These are phyloP conservation scores for Harlomillsia oculata DNA, from an alignment of 1,140 invertebrate genomes.

Conservation along the genomic window DNA sequence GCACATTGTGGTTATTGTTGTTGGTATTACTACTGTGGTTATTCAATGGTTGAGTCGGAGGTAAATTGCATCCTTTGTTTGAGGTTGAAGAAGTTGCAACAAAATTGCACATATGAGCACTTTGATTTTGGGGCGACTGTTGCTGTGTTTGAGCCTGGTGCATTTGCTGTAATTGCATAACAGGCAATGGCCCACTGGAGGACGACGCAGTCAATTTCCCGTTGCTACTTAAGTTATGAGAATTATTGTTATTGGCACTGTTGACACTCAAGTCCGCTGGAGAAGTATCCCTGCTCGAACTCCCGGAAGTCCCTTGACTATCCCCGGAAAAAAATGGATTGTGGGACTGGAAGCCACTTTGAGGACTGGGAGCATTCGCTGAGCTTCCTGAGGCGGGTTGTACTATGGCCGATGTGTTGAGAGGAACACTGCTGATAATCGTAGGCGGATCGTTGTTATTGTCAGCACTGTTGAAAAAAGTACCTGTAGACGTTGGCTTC, in stretches of 20 bases:
- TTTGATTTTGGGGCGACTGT: slow-evolving; percentile 38
- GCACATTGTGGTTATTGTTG: slow-evolving; percentile 13
- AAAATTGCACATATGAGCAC: slow-evolving; percentile 27
- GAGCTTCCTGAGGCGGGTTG: neutral
- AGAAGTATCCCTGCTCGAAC: neutral
- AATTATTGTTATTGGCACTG: neutral
- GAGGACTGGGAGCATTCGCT: neutral
- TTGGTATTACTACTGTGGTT: slow-evolving; percentile 22
- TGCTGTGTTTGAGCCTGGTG: neutral
- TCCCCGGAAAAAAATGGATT: neutral
- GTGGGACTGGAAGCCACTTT: too few species aligned
- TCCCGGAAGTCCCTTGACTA: neutral
- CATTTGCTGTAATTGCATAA: slow-evolving; percentile 34
- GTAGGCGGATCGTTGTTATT: slow-evolving; percentile 16
- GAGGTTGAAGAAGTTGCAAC: slow-evolving; percentile 21
- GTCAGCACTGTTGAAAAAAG: slow-evolving; percentile 41
- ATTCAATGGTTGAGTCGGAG: slow-evolving; percentile 36
- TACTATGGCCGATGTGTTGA: neutral
- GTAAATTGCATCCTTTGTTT: slow-evolving; percentile 22
- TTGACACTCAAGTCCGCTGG: slow-evolving; percentile 9
- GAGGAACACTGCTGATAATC: neutral
- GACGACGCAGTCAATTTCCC: slow-evolving; percentile 1
- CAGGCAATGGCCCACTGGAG: neutral
- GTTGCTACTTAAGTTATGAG: neutral
- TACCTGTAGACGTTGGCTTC: slow-evolving; percentile 29